These are phyloP conservation scores for Drosophila lacteicornis DNA, from an alignment of 1,140 invertebrate genomes.

Conservation along the genomic window DNA sequence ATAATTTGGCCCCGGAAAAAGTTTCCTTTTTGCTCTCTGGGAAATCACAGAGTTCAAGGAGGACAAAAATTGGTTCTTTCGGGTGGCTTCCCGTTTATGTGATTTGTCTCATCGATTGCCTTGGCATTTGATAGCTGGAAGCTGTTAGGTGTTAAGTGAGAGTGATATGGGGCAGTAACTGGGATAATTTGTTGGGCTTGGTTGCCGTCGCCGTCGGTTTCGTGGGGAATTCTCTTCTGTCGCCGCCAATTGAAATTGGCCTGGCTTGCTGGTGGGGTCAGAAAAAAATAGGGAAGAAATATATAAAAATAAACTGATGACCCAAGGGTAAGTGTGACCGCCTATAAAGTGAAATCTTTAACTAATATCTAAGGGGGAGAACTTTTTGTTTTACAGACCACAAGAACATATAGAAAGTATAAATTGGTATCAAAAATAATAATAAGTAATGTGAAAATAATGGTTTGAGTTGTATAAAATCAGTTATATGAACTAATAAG, in stretches of 20 bases:
- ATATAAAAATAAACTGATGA: constrained; percentile 20
- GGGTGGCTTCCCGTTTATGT: constrained; percentile 47
- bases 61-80: constrained; percentile 35
- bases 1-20: constrained; percentile 75
- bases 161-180: constrained; percentile 54
- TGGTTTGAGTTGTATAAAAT: background rate
- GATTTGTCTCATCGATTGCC: constrained; percentile 64
- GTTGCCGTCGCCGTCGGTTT: background rate
- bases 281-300: background rate
- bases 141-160: constrained; percentile 80
- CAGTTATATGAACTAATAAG: background rate
- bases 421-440: background rate
- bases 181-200: constrained; percentile 56
- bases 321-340: constrained; percentile 1
- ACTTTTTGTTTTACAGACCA: background rate
- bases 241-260: constrained; percentile 68
- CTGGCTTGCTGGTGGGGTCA: background rate
- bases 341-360: constrained; percentile 24
- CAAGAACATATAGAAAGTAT: background rate
- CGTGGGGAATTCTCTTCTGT: background rate
- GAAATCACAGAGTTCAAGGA: constrained; percentile 73
- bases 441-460: background rate
- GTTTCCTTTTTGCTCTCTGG: constrained; percentile 21
- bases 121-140: constrained; percentile 60
- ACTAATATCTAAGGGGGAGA: background rate